Base-by-base conservation (phyloP, 2,888 invertebrate species). In the Drosophila infuscata region DNA sequence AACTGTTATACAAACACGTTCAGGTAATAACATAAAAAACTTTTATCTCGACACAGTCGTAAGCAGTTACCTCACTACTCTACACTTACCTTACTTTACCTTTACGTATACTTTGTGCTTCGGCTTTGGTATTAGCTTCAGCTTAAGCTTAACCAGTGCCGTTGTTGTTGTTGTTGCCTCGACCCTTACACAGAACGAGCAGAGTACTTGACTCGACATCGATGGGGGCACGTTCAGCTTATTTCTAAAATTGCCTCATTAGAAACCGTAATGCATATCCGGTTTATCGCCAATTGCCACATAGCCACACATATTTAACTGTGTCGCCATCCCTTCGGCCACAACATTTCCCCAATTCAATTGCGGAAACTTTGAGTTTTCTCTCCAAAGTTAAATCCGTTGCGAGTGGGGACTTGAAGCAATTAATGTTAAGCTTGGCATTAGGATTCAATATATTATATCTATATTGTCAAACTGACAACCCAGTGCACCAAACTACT, bases 221-320 rank as follows among this genome's bases (percentile, higher is more conserved):
- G 58, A 29, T 57, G 70, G 62, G 52, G 71, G 76, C 83, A 84
- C 83, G 83, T 84, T 79, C 67, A 74, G 76, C 79, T 86, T 86
- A 84, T 84, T 84, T 73, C 81, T 79, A 79, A 83, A 84, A 84
- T 84, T 84, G 83, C 81, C 83, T 84, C 83, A 84, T 84, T 84
- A 84, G 83, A 68, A 81, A 72, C 75, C 79, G 81, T 81, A 84
- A 82, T 85, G 86, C 83, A 85, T 82, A 83, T 83, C 83, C 86
- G 86, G 74, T 68, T 83, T 81, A 83, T 72, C 70, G 74, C 76
- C 81, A 85, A 78, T 82, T 82, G 79, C 72, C 80, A 76, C 79
- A 74, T 64, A 74, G 63, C 79, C 76, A 49, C 49, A 69, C 65
- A 67, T 60, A 76, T 82, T 81, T 70, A 72, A 76, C 74, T 59